Percentiles rank a stretch among this genome's conserved stretches.
phyloP scores from a whole-genome alignment of 2,888 invertebrate genomes.

The Chaitophorus viminalis region DNA sequence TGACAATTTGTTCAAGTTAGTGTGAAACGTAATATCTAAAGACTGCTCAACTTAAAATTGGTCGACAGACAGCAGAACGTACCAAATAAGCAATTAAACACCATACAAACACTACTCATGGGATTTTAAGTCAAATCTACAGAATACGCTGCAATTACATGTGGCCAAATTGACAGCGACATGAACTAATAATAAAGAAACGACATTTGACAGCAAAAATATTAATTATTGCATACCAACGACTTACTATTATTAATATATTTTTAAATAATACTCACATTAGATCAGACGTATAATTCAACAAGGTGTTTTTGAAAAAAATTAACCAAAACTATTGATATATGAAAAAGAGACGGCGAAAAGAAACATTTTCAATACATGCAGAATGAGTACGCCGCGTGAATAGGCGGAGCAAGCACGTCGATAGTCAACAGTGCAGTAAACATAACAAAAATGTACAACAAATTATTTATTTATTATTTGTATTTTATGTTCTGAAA shows the following conservation, averaged over 20 bases:
- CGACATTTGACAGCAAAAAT: not conserved
- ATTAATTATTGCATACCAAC: not conserved
- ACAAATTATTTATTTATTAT: not conserved
- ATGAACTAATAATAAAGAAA: not conserved
- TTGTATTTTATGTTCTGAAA: too few species aligned
- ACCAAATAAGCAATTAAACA: not conserved
- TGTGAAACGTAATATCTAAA: not conserved
- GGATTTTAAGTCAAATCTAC: not conserved
- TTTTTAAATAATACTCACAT: slow-evolving; percentile 36
- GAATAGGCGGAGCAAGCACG: slow-evolving; percentile 48
- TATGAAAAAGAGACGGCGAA: not conserved
- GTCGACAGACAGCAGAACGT: not conserved
- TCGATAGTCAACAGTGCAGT: slow-evolving; percentile 18
- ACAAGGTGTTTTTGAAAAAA: slow-evolving; percentile 20
- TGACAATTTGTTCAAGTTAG: not conserved
- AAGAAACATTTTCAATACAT: slow-evolving; percentile 31
- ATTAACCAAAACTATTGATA: not conserved
- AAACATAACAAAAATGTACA: not conserved
- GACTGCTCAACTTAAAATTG: not conserved
- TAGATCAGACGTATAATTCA: not conserved
- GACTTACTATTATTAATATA: not conserved
- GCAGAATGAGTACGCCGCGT: slow-evolving; percentile 33
- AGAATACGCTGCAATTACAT: slow-evolving; percentile 17
- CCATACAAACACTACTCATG: too few species aligned
- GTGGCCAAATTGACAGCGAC: slow-evolving; percentile 5